Conservation (phyloP, 1,140 invertebrate species). For the Dryas iulia region DNA sequence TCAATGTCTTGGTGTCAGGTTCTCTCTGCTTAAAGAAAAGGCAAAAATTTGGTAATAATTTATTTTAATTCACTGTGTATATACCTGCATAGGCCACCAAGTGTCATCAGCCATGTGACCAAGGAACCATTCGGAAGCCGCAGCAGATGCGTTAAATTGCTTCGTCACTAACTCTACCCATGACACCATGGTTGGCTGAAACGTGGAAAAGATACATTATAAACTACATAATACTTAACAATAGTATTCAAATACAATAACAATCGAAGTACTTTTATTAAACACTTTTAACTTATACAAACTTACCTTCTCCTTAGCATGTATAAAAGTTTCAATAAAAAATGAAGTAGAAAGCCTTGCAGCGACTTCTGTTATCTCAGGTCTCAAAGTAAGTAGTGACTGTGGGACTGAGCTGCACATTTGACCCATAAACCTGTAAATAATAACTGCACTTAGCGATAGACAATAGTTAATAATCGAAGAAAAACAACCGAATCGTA, state of each 20-base stretch:
- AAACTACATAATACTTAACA: too few relatives aligned
- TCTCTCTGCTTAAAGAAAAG: too few relatives aligned
- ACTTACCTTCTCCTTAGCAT: conserved; percentile 95
- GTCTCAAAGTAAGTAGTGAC: conserved; percentile 88
- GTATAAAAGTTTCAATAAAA: conserved; percentile 97
- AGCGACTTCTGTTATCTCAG: conserved; percentile 91
- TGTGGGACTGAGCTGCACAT: conserved; percentile 96
- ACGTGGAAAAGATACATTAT: too few relatives aligned
- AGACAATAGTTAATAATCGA: too few relatives aligned
- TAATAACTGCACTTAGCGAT: neutral
- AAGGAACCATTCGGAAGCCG: conserved; percentile 95
- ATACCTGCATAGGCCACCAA: conserved; percentile 95
- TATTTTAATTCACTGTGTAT: neutral
- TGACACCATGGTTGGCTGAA: conserved; percentile 95
- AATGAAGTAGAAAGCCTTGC: conserved; percentile 95
- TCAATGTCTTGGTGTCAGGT: too few relatives aligned
- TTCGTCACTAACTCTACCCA: conserved; percentile 97
- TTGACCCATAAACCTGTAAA: conserved; percentile 95
- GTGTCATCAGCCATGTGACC: conserved; percentile 95
- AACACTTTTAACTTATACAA: too few relatives aligned
- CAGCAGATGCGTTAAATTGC: conserved; percentile 94
- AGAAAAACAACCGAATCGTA: too few relatives aligned
- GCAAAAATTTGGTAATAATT: too few relatives aligned
- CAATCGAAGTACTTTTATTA: too few relatives aligned
- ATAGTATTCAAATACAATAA: too few relatives aligned